These are phyloP conservation scores for Drosophila hamatofila DNA, from an alignment of 2,888 invertebrate species.

Conservation along the genomic window DNA sequence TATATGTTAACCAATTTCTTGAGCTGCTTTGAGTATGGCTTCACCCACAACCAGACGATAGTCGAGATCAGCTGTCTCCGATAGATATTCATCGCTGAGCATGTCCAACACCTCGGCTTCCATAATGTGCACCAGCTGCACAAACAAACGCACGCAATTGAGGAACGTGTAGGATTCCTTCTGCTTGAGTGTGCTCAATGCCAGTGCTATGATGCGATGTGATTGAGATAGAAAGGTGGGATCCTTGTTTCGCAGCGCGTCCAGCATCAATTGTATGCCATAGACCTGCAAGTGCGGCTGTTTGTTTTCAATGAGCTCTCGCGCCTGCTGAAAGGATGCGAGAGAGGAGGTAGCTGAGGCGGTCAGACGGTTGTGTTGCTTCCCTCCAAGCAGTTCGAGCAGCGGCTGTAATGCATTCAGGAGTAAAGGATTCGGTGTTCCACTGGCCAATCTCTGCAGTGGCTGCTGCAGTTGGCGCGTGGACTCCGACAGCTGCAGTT, in stretches of 20 bases:
- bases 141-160: constrained; percentile 84
- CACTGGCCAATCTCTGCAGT: constrained; percentile 44
- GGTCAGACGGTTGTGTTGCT: constrained; percentile 21
- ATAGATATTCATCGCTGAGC: constrained; percentile 83
- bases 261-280: constrained; percentile 82
- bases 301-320: constrained; percentile 75
- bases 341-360: background rate
- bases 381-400: constrained; percentile 49
- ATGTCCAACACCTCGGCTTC: constrained; percentile 83
- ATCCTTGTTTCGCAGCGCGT: constrained; percentile 77
- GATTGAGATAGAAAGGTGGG: constrained; percentile 72
- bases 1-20: constrained; percentile 75
- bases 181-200: constrained; percentile 79
- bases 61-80: constrained; percentile 76
- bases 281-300: constrained; percentile 83
- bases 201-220: constrained; percentile 82
- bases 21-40: constrained; percentile 82
- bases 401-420: constrained; percentile 65
- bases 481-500: constrained; percentile 35
- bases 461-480: constrained; percentile 42
- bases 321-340: constrained; percentile 64
- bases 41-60: constrained; percentile 84
- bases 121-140: constrained; percentile 77
- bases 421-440: constrained; percentile 57
- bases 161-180: constrained; percentile 84